Base-by-base conservation (phyloP, 1,140 invertebrate genomes). In the Tenebrio molitor region DNA sequence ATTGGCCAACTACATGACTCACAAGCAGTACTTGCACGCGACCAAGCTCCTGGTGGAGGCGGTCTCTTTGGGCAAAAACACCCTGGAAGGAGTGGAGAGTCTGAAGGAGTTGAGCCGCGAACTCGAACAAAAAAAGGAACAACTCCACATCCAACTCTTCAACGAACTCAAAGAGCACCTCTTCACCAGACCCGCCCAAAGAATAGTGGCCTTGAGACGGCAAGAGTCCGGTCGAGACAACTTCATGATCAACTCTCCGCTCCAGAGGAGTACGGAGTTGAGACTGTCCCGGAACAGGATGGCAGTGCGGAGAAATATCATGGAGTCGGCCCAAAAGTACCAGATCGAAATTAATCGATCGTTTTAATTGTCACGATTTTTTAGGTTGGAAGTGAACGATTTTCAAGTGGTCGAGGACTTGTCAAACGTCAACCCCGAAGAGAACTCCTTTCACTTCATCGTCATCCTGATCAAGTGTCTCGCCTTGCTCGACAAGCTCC, bases 21-120 rank as follows among this genome's bases (percentile, higher is more conserved):
- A 91, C 74, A 95, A 95, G 74, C 89, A 95, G 68, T 97, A 95
- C 84, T 85, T 97, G 39, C 92, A 93, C 81, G 95, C 93, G n/a
- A 95, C 95, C 42, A 88, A 93, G 78, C 86, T 93, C 5, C 84
- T 97, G 50, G 92, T 93, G 3, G 88, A 88, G 46, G 90, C 91
- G 1, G 81, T 91, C 1, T 84, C 88, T 14, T 88, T 90, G 21
- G 88, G 93, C 10, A 89, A 91, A 78, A 91, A 89, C 15, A 89
- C 87, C 50, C 83, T 97, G 39, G 88, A 91, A 58, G 90, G 89
- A 44, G 93, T 96, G 0, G 93, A 95, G 77, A 95, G 92, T 15
- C 84, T 97, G 23, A 87, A 90, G 76, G 93, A 97, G 81, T 87
- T 95, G 5, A 87, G 89, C 72, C 82, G 82, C 19, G 93, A 95